phyloP scores from a whole-genome alignment of 2,888 invertebrate genomes.

The Xylophagus ater region DNA sequence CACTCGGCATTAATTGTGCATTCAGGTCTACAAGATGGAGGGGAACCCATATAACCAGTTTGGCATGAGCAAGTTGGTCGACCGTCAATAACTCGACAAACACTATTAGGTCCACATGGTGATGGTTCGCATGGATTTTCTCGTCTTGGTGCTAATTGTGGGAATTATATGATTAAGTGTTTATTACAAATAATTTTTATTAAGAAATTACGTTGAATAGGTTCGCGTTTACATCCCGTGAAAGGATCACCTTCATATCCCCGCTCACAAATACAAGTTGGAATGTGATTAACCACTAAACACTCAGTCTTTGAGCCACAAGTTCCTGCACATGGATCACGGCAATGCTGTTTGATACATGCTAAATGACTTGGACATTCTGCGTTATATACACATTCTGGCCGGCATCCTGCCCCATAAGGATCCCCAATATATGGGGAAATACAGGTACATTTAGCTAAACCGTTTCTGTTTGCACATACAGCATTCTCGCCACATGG shows the following conservation, averaged over 20 bases:
- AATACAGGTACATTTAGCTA: constrained; percentile 70
- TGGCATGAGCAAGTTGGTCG: constrained; percentile 69
- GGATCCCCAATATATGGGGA: constrained; percentile 82
- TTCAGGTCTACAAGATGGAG: constrained; percentile 66
- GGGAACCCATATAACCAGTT: constrained; percentile 59
- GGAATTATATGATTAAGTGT: constrained; percentile 12
- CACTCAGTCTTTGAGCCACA: constrained; percentile 79
- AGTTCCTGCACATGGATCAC: constrained; percentile 74
- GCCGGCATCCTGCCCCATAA: constrained; percentile 71
- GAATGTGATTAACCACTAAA: constrained; percentile 68
- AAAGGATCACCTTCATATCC: constrained; percentile 78
- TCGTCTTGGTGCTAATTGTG: no score
- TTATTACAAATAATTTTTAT: not conserved
- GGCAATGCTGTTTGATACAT: constrained; percentile 73
- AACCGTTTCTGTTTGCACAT: constrained; percentile 57
- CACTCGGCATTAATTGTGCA: constrained; percentile 72
- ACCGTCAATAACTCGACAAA: constrained; percentile 57
- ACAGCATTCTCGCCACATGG: constrained; percentile 79
- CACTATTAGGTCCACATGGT: constrained; percentile 69
- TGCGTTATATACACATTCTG: constrained; percentile 72
- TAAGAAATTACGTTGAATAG: constrained; percentile 44
- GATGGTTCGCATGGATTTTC: constrained; percentile 64
- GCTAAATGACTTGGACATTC: constrained; percentile 68
- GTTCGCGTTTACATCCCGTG: constrained; percentile 56
- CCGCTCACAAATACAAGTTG: constrained; percentile 65